phyloP scores from a whole-genome alignment of 2,888 invertebrate genomes.

The Lasioglossum vierecki region DNA sequence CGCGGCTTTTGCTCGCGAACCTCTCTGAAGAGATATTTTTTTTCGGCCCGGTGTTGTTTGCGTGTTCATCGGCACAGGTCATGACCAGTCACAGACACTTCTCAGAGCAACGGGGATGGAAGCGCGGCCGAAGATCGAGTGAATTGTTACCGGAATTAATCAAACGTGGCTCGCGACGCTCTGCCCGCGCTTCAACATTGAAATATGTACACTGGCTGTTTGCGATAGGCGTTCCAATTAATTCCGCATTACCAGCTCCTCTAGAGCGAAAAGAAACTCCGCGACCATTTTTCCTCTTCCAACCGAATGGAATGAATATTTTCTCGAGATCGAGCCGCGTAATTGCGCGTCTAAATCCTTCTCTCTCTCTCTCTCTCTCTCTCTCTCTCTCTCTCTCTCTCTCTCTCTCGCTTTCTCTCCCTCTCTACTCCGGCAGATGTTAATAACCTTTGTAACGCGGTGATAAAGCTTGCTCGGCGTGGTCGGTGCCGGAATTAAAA shows the following conservation, averaged over 20 bases:
- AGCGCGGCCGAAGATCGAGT: background rate
- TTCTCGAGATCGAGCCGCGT: constrained; percentile 16
- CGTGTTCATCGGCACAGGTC: background rate
- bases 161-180: constrained; percentile 22
- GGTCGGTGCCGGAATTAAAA: constrained; percentile 28
- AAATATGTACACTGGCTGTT: constrained; percentile 22
- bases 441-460: constrained; percentile 23
- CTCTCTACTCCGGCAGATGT: constrained; percentile 16
- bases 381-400: background rate
- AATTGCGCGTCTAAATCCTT: constrained; percentile 45
- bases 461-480: constrained; percentile 28
- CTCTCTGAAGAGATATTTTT: constrained; percentile 4
- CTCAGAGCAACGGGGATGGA: background rate
- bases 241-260: constrained; percentile 7
- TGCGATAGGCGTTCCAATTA: constrained; percentile 39
- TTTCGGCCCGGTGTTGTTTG: background rate
- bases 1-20: constrained; percentile 12
- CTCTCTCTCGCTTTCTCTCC: too few species aligned
- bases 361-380: background rate
- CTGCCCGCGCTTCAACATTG: background rate
- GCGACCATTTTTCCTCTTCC: background rate
- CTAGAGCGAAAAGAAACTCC: background rate
- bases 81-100: background rate
- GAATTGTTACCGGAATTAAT: constrained; percentile 36
- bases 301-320: constrained; percentile 1